A percentile compares a stretch with the other conserved stretches of the same genome.
Evolutionary conservation across 2,888 invertebrate species (phyloP).

Genomic region (Drosophila prolongata): DNA sequence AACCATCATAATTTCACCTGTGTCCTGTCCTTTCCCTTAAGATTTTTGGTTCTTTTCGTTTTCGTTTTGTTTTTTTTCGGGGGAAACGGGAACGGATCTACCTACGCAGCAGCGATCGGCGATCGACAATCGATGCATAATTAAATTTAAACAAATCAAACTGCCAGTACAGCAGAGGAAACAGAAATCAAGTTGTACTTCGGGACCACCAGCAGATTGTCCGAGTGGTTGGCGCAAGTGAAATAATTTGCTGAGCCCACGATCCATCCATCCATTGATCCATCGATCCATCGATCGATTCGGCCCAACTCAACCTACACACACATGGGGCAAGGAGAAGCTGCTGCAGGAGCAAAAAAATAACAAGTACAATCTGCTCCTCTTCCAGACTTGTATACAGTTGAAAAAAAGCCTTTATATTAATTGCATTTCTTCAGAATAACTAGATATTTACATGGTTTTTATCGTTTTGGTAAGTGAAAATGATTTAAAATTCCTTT

Average conservation of each 20-base stretch:
- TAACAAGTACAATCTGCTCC: slow-evolving; percentile 52
- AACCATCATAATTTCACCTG: slow-evolving; percentile 80
- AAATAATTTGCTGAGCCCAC: slow-evolving; percentile 74
- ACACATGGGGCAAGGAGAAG: slow-evolving; percentile 18
- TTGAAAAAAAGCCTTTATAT: not conserved
- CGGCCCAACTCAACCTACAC: slow-evolving; percentile 63
- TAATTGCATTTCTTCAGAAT: too few relatives aligned
- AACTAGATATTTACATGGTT: not conserved
- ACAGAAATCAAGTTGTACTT: slow-evolving; percentile 80
- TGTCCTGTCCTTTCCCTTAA: slow-evolving; percentile 34
- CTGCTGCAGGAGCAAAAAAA: slow-evolving; percentile 30
- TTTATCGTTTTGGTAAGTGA: not conserved
- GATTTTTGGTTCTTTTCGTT: slow-evolving; percentile 10
- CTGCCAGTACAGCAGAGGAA: slow-evolving; percentile 74
- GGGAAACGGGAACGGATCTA: slow-evolving; percentile 22
- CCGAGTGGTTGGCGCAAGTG: slow-evolving; percentile 56
- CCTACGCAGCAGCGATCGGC: slow-evolving; percentile 40
- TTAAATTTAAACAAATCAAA: slow-evolving; percentile 81
- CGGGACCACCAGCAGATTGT: slow-evolving; percentile 73
- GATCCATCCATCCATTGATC: slow-evolving; percentile 41
- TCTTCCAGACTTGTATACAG: not conserved
- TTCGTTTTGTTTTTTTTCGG: slow-evolving; percentile 20
- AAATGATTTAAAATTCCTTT: too few relatives aligned
- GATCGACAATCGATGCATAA: slow-evolving; percentile 76
- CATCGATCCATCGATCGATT: slow-evolving; percentile 24